phyloP scores from a whole-genome alignment of 1,140 invertebrate genomes.

The Lordiphosa mommai region DNA sequence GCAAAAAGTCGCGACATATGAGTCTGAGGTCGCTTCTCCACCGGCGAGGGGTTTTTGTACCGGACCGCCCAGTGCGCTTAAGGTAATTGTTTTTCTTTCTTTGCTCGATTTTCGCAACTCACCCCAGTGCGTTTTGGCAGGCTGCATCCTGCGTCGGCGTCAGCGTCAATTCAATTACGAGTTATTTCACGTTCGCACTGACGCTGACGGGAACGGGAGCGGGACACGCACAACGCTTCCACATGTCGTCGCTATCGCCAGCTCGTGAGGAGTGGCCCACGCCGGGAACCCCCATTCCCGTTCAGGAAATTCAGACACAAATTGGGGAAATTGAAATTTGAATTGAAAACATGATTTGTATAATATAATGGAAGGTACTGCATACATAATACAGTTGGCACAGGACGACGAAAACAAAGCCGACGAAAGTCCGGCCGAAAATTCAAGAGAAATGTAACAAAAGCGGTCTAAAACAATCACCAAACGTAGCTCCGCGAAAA shows the following conservation, averaged over 20 bases:
- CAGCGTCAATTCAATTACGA: conserved; percentile 71
- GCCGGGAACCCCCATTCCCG: neutral
- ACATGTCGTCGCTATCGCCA: conserved; percentile 30
- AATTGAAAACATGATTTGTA: conserved; percentile 58
- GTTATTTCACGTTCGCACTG: conserved; percentile 46
- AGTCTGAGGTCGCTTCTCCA: neutral
- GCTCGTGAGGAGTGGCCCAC: no score
- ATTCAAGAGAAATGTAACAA: no score
- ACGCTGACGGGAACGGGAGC: conserved; percentile 13
- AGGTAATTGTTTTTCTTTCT: conserved; percentile 69
- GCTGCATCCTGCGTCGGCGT: conserved; percentile 42
- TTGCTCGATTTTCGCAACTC: conserved; percentile 36
- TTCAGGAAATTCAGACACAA: conserved; percentile 57
- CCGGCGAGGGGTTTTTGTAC: conserved; percentile 17
- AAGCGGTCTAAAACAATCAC: no score
- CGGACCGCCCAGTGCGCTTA: conserved; percentile 55
- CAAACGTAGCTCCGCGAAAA: no score
- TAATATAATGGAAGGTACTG: conserved; percentile 20
- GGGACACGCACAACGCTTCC: conserved; percentile 32
- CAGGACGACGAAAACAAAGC: neutral
- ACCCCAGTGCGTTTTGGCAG: conserved; percentile 22
- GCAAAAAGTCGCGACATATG: conserved; percentile 39
- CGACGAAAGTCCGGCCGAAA: no score
- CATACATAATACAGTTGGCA: neutral
- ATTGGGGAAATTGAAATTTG: conserved; percentile 69